Percentiles rank a stretch among this genome's conserved stretches.
Conservation (phyloP, 2,888 invertebrate genomes). For the Parnassius smintheus region DNA sequence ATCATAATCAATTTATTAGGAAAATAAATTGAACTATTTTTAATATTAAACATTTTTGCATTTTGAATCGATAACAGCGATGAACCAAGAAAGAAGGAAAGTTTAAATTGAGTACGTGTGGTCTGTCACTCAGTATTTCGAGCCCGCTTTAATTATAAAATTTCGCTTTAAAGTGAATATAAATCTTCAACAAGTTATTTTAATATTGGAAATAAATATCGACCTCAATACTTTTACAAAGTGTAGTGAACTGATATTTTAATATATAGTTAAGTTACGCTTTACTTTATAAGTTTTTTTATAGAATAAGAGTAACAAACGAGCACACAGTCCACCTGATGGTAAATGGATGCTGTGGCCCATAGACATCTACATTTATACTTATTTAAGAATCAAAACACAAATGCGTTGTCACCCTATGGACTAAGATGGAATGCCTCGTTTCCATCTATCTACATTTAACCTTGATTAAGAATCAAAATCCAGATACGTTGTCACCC, state of each 20-base stretch:
- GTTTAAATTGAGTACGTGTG: constrained; percentile 59
- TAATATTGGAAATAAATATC: neutral
- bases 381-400: too few species aligned
- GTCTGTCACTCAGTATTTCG: constrained; percentile 40
- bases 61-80: constrained; percentile 6
- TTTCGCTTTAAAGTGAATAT: constrained; percentile 20
- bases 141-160: constrained; percentile 21
- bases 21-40: constrained; percentile 1
- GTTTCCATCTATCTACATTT: too few species aligned
- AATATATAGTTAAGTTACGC: neutral
- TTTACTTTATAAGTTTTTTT: neutral
- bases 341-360: too few species aligned
- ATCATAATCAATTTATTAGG: neutral
- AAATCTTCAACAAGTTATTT: constrained; percentile 1
- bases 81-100: constrained; percentile 29
- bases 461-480: too few species aligned
- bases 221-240: too few species aligned
- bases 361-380: too few species aligned
- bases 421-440: too few species aligned
- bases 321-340: too few species aligned
- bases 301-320: too few species aligned
- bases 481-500: too few species aligned
- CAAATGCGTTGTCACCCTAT: too few species aligned
- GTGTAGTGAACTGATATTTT: neutral
- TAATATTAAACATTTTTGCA: constrained; percentile 1